Conservation (phyloP, 1,140 invertebrate species). For the Anastatus disparis region DNA sequence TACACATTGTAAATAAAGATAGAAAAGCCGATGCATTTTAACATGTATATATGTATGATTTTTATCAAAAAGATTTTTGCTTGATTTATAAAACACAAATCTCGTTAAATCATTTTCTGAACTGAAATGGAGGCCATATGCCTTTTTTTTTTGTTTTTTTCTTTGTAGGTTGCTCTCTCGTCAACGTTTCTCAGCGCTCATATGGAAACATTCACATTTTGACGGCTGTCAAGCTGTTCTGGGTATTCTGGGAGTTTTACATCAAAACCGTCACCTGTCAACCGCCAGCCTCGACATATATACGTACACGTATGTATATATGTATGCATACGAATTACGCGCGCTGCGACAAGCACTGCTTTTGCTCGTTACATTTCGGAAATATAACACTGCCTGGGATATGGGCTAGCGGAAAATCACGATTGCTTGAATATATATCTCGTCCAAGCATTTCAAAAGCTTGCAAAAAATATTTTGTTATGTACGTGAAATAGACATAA, state of each 20-base stretch:
- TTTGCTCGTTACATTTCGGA: constrained; percentile 24
- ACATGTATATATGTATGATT: too few species aligned
- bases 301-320: too few species aligned
- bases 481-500: too few species aligned
- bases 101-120: constrained; percentile 54
- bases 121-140: constrained; percentile 45
- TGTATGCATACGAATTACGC: constrained; percentile 58
- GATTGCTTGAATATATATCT: too few species aligned
- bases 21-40: constrained; percentile 23
- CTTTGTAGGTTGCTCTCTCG: constrained; percentile 44
- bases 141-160: too few species aligned
- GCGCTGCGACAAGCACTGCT: constrained; percentile 47
- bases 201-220: constrained; percentile 61
- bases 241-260: too few species aligned
- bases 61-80: too few species aligned
- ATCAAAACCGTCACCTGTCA: constrained; percentile 61
- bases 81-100: constrained; percentile 49
- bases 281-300: constrained; percentile 55
- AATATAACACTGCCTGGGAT: constrained; percentile 21
- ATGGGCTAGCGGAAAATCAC: too few species aligned
- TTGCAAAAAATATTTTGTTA: too few species aligned
- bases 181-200: too few species aligned
- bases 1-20: constrained; percentile 36
- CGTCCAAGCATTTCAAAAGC: too few species aligned
- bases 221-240: constrained; percentile 57